Evolutionary conservation across 2,113 vertebrate species (phyloP).

Genomic region (Ramphastos sulfuratus): DNA sequence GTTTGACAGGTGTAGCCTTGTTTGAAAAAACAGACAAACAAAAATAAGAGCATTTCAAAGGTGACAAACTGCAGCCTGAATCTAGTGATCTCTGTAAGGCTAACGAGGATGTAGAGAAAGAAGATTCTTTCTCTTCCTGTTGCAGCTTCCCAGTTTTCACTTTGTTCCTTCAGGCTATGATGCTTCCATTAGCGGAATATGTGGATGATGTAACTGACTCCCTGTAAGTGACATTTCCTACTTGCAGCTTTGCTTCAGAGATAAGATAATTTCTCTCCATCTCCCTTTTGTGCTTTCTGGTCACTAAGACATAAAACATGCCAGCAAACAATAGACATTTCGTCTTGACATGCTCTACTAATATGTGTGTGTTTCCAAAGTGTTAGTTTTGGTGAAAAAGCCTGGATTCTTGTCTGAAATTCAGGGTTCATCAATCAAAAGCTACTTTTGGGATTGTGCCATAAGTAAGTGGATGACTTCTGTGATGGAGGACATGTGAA

Average conservation of each 20-base stretch:
- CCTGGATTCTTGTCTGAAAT: neutral
- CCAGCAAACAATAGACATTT: neutral
- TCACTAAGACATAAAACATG: neutral
- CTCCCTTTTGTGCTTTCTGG: neutral
- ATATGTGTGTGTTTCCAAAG: neutral
- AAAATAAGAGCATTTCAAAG: no score
- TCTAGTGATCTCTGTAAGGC: no score
- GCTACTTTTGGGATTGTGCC: neutral
- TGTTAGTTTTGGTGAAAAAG: neutral
- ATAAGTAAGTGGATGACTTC: neutral
- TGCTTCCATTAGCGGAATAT: neutral
- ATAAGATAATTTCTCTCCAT: neutral
- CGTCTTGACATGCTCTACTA: neutral
- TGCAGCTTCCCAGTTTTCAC: neutral
- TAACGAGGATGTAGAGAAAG: neutral
- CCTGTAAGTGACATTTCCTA: neutral
- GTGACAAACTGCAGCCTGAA: no score
- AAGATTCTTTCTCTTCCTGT: neutral
- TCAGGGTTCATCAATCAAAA: neutral
- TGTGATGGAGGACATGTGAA: neutral
- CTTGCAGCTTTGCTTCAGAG: neutral
- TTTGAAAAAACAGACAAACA: no score
- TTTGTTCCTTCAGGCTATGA: neutral
- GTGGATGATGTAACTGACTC: neutral
- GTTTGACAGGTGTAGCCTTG: neutral